Percentiles rank a stretch among this genome's conserved stretches.
Evolutionary conservation across 2,113 vertebrate genomes (phyloP).

Genomic region (Pseudorectes ferrugineus): DNA sequence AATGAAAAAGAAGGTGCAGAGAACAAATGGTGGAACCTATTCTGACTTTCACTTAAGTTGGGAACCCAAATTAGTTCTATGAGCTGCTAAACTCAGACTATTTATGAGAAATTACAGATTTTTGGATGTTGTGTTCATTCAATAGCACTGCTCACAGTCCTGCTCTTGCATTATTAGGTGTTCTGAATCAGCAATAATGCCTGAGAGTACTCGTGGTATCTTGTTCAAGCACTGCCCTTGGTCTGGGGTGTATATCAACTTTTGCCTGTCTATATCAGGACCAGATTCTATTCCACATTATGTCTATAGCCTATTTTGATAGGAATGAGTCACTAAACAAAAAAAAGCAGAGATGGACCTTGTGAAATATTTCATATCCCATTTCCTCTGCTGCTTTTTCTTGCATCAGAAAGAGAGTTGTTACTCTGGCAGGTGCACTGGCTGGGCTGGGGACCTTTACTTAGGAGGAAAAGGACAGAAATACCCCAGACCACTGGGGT

Average conservation of each 20-base stretch:
- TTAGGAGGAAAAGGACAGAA: neutral
- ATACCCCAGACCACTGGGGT: neutral
- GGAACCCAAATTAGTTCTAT: neutral
- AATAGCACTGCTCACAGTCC: neutral
- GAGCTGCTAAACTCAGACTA: neutral
- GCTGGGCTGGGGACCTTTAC: neutral
- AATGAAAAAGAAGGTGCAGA: neutral
- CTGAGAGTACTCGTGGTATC: neutral
- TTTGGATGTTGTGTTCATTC: neutral
- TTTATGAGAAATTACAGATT: neutral
- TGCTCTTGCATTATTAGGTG: neutral
- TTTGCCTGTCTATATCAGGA: neutral
- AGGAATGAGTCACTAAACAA: neutral
- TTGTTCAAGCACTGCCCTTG: neutral
- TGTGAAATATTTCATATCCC: neutral
- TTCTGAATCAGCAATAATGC: neutral
- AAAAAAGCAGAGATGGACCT: neutral
- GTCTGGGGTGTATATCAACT: neutral
- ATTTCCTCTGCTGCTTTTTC: neutral
- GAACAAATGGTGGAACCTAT: neutral
- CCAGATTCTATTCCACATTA: neutral
- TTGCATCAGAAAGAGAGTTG: neutral
- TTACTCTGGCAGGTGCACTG: neutral
- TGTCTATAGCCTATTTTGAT: neutral
- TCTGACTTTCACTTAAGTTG: neutral